These are phyloP conservation scores for Disparrhopalites patrizii DNA, from an alignment of 2,888 invertebrate species.

Conservation along the genomic window DNA sequence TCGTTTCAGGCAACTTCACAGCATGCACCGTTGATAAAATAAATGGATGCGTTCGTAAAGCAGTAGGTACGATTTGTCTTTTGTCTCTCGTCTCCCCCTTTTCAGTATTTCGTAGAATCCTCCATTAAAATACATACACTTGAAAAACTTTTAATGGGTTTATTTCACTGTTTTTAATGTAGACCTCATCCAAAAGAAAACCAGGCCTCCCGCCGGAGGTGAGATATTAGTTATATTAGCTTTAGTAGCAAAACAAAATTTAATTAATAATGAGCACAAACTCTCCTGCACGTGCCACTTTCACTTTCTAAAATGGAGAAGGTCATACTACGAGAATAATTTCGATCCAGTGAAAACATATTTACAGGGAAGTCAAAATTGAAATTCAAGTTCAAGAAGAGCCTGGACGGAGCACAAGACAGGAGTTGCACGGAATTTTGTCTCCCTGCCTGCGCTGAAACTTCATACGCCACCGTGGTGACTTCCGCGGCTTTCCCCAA, in stretches of 20 bases:
- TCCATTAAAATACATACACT: too few species aligned
- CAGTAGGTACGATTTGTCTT: constrained; percentile 36
- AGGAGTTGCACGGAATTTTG: constrained; percentile 30
- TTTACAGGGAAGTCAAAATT: constrained; percentile 25
- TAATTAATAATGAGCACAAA: too few species aligned
- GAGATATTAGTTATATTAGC: too few species aligned
- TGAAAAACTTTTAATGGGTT: too few species aligned
- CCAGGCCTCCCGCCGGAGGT: too few species aligned
- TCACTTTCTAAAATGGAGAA: too few species aligned
- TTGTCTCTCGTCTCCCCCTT: too few species aligned
- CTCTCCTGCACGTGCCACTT: too few species aligned
- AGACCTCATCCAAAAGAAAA: constrained; percentile 30
- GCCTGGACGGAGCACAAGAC: constrained; percentile 20
- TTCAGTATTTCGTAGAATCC: too few species aligned
- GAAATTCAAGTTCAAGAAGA: constrained; percentile 36
- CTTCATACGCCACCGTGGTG: constrained; percentile 41
- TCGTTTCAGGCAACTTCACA: constrained; percentile 32
- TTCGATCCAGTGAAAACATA: too few species aligned
- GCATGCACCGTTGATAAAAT: constrained; percentile 41
- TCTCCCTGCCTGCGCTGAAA: constrained; percentile 46
- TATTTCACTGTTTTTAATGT: constrained; percentile 3
- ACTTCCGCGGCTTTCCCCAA: constrained; percentile 44
- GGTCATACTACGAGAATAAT: too few species aligned
- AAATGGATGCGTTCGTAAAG: constrained; percentile 39
- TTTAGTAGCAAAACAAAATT: too few species aligned